Evolutionary conservation across 2,113 vertebrate genomes (phyloP), one percentile per base, ranked within the genome.

Genomic region (Tichodroma muraria): DNA sequence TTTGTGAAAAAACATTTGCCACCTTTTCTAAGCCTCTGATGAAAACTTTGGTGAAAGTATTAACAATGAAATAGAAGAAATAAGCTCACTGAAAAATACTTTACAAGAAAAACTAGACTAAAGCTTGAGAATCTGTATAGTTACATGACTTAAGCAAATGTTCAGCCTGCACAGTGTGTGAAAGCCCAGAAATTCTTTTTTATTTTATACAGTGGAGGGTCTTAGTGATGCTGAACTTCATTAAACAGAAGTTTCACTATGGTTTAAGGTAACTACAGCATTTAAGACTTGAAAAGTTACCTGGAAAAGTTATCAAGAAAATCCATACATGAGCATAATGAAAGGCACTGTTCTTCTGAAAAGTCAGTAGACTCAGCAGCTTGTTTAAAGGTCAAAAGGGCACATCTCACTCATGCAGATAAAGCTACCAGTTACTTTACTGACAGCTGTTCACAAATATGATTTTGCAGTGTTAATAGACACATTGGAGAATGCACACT

Each of bases 361-460:
- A 94, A 63, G 53, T 49, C 71, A 72, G 24, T 3, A 40, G 52
- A 44, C 33, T 64, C 73, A 52, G 27, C 35, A 87, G 73, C 49
- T 87, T 84, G 17, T 47, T 80, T 76, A 85, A 56, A 54, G 53
- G 78, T 87, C 85, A 89, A 57, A 82, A 72, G 53, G 47, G 52
- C 54, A 27, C 27, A 49, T 28, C 42, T 83, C 63, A 33, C 78
- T 57, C 42, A 45, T 2, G 77, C 37, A 88, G 76, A 65, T 47
- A 84, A 73, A 75, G 68, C 52, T 20, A 60, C 42, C 59, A 73
- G 33, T 38, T n/a, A 44, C n/a, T 60, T 50, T 61, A 49, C 33
- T 64, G 47, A 56, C 61, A 75, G 44, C 22, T 59, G 13, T 6
- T 88, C 31, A 25, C 2, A 5, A 57, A 25, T 4, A 11, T 0